Percentiles rank a stretch among this genome's conserved stretches.
These are phyloP conservation scores for Bombus affinis DNA, from an alignment of 1,140 invertebrate genomes.

Conservation along the genomic window DNA sequence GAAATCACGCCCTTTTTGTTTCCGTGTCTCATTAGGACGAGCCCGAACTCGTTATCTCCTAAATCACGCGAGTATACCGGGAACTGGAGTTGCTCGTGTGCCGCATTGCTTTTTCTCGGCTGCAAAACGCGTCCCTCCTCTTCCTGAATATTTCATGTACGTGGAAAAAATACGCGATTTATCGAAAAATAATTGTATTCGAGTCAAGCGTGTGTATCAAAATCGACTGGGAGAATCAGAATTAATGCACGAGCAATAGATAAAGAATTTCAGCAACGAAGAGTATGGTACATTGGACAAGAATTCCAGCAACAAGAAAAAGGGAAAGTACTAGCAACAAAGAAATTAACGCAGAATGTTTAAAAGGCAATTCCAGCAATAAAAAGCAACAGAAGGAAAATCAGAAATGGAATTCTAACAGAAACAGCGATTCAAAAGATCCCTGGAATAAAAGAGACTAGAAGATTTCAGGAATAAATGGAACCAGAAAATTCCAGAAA, in stretches of 20 bases:
- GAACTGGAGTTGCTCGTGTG: background rate
- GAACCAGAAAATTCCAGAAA: too few relatives aligned
- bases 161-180: too few relatives aligned
- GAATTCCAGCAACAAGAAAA: background rate
- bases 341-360: background rate
- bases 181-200: background rate
- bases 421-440: too few relatives aligned
- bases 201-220: too few relatives aligned
- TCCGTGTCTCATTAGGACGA: slow-evolving; percentile 46
- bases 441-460: too few relatives aligned
- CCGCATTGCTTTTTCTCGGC: background rate
- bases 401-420: too few relatives aligned
- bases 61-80: slow-evolving; percentile 32
- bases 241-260: background rate
- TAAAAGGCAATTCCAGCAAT: too few relatives aligned
- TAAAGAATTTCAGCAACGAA: background rate
- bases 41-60: slow-evolving; percentile 43
- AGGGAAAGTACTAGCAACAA: rapidly evolving
- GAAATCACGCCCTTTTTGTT: slow-evolving; percentile 46
- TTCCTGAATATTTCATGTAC: background rate
- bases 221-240: too few relatives aligned
- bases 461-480: background rate
- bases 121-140: slow-evolving; percentile 2
- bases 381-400: too few relatives aligned
- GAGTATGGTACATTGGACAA: too few relatives aligned